Percentiles rank a stretch among this genome's conserved stretches.
phyloP scores from a whole-genome alignment of 2,113 vertebrate genomes.

The Bujurquina vittata region DNA sequence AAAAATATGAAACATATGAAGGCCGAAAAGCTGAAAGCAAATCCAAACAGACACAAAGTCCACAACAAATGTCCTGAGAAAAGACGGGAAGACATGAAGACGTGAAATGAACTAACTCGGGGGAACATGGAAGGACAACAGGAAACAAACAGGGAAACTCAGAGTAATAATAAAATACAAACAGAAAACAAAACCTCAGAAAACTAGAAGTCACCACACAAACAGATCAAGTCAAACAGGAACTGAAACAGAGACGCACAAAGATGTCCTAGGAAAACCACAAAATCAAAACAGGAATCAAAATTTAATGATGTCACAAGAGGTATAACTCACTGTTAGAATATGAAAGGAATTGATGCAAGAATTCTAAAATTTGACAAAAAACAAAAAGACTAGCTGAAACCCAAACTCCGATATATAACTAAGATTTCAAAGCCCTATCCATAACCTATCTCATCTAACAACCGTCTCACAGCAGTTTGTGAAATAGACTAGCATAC shows the following conservation, averaged over 20 bases:
- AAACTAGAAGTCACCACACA: not conserved
- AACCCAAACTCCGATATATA: no score
- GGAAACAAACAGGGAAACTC: not conserved
- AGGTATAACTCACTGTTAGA: not conserved
- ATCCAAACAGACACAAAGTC: not conserved
- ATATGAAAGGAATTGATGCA: not conserved
- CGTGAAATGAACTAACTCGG: no score
- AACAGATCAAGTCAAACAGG: accelerated
- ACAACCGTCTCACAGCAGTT: not conserved
- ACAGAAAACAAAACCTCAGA: not conserved
- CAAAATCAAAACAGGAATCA: not conserved
- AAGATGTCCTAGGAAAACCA: not conserved
- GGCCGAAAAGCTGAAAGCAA: not conserved
- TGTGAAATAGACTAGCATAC: not conserved
- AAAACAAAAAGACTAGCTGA: no score
- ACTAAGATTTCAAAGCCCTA: not conserved
- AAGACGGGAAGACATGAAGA: not conserved
- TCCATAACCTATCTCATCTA: not conserved
- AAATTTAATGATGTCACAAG: not conserved
- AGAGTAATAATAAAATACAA: not conserved
- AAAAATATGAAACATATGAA: not conserved
- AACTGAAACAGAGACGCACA: accelerated
- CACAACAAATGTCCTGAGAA: not conserved
- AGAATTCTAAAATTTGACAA: not conserved
- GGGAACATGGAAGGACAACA: not conserved